A percentile compares a stretch with the other conserved stretches of the same genome.
Evolutionary conservation across 2,888 invertebrate species (phyloP).

Genomic region (Hypercompe scribonia): DNA sequence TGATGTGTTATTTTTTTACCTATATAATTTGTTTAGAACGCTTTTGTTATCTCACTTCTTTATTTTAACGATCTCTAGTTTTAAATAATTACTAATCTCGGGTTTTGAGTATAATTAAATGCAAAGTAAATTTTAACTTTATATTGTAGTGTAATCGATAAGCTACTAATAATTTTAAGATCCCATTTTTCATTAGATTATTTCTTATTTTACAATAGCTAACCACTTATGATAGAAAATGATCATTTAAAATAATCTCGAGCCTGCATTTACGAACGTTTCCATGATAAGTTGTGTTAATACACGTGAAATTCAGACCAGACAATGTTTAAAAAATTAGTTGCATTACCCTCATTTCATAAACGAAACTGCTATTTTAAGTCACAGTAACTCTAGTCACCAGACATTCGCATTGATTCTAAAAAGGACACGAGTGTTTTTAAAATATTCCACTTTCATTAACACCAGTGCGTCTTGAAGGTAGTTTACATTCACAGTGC

Average conservation of each 20-base stretch:
- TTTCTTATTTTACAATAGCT: not conserved
- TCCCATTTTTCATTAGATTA: not conserved
- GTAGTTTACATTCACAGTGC: constrained; percentile 44
- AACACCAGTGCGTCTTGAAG: constrained; percentile 26
- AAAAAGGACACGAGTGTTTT: constrained; percentile 16
- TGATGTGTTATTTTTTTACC: not conserved
- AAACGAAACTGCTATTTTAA: not conserved
- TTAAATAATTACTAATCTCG: not conserved
- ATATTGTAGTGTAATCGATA: not conserved
- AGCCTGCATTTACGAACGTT: constrained; percentile 24
- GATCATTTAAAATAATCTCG: constrained; percentile 19
- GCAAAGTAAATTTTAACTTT: not conserved
- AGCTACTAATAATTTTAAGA: not conserved
- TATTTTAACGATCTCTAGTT: not conserved
- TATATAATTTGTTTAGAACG: not conserved
- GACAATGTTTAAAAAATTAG: constrained; percentile 8
- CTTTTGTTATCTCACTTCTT: too few species aligned
- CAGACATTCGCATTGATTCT: constrained; percentile 12
- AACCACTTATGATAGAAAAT: not conserved
- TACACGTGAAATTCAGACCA: constrained; percentile 16
- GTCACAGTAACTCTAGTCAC: constrained; percentile 2
- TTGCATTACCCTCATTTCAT: constrained; percentile 13
- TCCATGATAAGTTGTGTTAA: constrained; percentile 30
- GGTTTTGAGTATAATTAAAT: not conserved
- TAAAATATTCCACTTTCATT: constrained; percentile 47